Evolutionary conservation across 2,888 invertebrate genomes (phyloP), one percentile per base, ranked within the genome.

Genomic region (Cheilosia pagana): DNA sequence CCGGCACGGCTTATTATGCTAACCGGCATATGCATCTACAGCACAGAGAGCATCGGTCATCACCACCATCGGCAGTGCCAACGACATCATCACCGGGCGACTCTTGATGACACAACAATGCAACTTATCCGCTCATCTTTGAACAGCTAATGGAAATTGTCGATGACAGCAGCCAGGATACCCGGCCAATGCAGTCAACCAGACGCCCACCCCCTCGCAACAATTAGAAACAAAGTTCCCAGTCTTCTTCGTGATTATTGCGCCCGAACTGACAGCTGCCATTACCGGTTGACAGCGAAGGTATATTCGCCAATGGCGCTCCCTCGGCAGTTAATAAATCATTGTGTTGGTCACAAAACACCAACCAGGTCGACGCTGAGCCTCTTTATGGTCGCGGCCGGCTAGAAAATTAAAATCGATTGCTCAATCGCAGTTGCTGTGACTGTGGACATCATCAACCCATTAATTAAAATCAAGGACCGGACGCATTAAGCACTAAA

Each of bases 401-500:
- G 0, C 23, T 39, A 28, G 19, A 43, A 48, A 65, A 31, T 35
- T 21, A 65, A 41, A 65, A 72, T 50, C 41, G 19, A 67, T 83
- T 83, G 41, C 82, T 68, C 82, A 83, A 83, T 59, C 68, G 31
- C 48, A 48, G 0, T 12, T 3, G 12, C n/a, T 14, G n/a, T 62
- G 23, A 35, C 63, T 59, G 77, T 60, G 77, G 71, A 67, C 55
- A 67, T 78, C 55, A 62, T 78, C 63, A 53, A 70, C 53, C 75
- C 53, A 85, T 85, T 85, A 85, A 85, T 85, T 85, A 85, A 85
- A 79, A 70, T 70, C 83, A 85, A 85, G 83, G 83, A 85, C 83
- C 63, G 39, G 70, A 67, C 83, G 79, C 59, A 78, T 76, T 79
- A 59, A 76, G 76, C 70, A 39, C 39, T 19, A 28, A 63, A 43